Base-by-base conservation (phyloP, 2,888 invertebrate genomes). In the Chromoteleia sp. region DNA sequence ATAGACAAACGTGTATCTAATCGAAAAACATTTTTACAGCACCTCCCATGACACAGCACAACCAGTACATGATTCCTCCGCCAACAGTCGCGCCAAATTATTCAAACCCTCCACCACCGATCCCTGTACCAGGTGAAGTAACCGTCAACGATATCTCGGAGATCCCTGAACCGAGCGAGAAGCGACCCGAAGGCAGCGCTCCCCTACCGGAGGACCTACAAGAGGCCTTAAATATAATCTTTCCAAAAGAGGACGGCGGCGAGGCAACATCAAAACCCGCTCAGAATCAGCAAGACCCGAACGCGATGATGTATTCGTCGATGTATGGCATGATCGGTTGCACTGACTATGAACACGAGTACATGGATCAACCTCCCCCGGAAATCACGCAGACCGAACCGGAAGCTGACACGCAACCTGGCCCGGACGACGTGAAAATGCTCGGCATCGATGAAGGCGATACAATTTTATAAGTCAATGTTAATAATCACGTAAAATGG, bases 371-470 rank as follows among this genome's bases (percentile, higher is more conserved):
- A 56, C 90, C 90, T 2, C 91, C 89, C 0, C 88, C 91, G 0
- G 91, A 91, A 70, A 92, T 91, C 4, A 90, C 89, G 1, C 91
- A 91, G 45, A 85, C 85, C 0, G 91, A 89, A 7, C 79, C 85
- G 4, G 89, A 91, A 14, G 71, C 83, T 0, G 90, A 89, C 29
- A 81, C 86, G 0, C 92, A 93, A 89, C 91, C 93, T 92, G 88
- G 95, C 93, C 86, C 92, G 93, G 96, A 96, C 74, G 97, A 97
- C 86, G 91, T 97, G 76, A 96, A 96, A 1, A 94, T 97, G 95
- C 92, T 97, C 61, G 97, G 97, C 0, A 97, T 97, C 59, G 97
- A 97, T 88, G 96, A 95, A 5, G 95, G 95, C 30, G 97, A 97
- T 89, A 91, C 92, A 3, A 92, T 91, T 77, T 87, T 92, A 70